Base-by-base conservation (phyloP, 1,140 invertebrate genomes). In the Diorhabda carinulata region DNA sequence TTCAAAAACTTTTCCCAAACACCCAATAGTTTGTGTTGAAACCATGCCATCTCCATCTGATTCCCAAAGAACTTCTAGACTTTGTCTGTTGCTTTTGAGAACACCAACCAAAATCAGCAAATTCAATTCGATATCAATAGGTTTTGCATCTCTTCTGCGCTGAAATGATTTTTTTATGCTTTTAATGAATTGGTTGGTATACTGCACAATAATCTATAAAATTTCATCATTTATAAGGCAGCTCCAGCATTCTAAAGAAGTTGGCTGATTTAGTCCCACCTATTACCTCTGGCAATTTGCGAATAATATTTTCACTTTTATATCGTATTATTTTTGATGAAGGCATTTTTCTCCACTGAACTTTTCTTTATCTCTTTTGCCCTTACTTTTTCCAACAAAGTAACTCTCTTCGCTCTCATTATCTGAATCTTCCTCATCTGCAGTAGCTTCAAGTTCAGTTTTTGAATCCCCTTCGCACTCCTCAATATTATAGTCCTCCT, bases 241-340 rank as follows among this genome's bases (percentile, higher is more conserved):
- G 45, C 45, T 70, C 63, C 68, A 67, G 44, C 71, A 72, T 62
- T 69, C 61, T 40, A 61, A 61, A 43, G 61, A 3, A 25, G 64
- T 67, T 47, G 6, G 59, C 70, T 25, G 25, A 25, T 25, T 25
- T 25, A 42, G 64, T 60, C 6, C n/a, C 9, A 10, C 52, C 61
- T 62, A 62, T 62, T 62, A 62, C 61, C 3, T n/a, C 43, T 62
- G 61, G 43, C 25, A 70, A 45, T 9, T 56, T 66, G 6, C 25
- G 57, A 7, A 70, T 44, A 56, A 70, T 4, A 60, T 70, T 70
- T 40, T 70, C 44, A 40, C 40, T 3, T 57, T 58, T 43, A 45
- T 52, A 9, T 41, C 69, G 65, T n/a, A 63, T 9, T 67, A 0
- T 64, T 64, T 42, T 8, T 66, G 4, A 42, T 67, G 59, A 56